Conservation (phyloP, 2,797 vertebrate genomes). For the Cheirogaleus major region DNA sequence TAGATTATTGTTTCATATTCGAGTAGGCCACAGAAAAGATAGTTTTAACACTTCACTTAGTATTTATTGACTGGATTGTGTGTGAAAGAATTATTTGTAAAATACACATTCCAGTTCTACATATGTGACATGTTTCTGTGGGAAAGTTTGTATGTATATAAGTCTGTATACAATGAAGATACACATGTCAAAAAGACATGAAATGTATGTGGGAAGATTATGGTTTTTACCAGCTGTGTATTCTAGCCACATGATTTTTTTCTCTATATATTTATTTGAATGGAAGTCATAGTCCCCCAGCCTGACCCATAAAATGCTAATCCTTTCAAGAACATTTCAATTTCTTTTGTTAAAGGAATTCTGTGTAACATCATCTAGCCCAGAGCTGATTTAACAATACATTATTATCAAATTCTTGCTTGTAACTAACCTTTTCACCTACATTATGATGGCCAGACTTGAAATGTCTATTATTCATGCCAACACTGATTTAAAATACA, state of each 20-base stretch:
- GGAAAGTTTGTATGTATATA: constrained; percentile 66
- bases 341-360: constrained; percentile 56
- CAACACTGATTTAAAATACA: constrained; percentile 56
- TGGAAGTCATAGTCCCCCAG: constrained; percentile 13
- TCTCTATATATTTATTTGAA: constrained; percentile 64
- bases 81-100: constrained; percentile 41
- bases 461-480: background rate
- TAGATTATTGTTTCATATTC: background rate
- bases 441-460: background rate
- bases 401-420: constrained; percentile 43
- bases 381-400: background rate
- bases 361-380: constrained; percentile 40
- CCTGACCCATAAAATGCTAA: constrained; percentile 42
- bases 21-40: background rate
- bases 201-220: constrained; percentile 65
- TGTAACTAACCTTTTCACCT: constrained; percentile 41
- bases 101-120: constrained; percentile 17
- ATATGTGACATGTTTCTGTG: constrained; percentile 56
- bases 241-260: background rate
- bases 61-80: constrained; percentile 7
- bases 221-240: constrained; percentile 65
- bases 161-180: constrained; percentile 73
- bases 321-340: constrained; percentile 49
- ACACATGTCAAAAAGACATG: constrained; percentile 74
- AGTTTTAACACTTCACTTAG: background rate